phyloP scores from a whole-genome alignment of 2,888 invertebrate genomes.

The Dyspetes luteomarginatus region DNA sequence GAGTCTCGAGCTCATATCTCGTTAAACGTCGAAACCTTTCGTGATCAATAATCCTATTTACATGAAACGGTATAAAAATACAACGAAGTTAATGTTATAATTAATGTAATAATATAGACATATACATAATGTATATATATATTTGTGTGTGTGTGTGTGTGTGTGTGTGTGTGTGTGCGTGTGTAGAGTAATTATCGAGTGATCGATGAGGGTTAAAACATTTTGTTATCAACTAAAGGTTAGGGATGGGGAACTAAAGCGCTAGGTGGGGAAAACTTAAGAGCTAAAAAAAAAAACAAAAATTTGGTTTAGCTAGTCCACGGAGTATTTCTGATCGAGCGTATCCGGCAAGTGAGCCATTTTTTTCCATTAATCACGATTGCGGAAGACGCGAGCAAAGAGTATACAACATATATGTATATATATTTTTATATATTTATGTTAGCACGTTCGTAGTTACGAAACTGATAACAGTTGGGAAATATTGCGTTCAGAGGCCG shows the following conservation, averaged over 20 bases:
- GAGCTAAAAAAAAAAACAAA: slow-evolving; percentile 25
- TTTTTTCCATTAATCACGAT: slow-evolving; percentile 4
- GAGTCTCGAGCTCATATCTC: slow-evolving; percentile 36
- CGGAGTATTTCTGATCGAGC: slow-evolving; percentile 49
- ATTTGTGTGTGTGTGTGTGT: slow-evolving; percentile 3
- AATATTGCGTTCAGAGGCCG: slow-evolving; percentile 49
- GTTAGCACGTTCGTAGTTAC: slow-evolving; percentile 20
- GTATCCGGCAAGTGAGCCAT: not conserved
- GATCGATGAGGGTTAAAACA: slow-evolving; percentile 32
- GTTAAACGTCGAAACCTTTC: slow-evolving; percentile 21
- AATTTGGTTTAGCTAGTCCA: slow-evolving; percentile 57
- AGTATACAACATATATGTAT: too few species aligned
- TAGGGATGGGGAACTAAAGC: slow-evolving; percentile 34
- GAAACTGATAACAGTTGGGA: slow-evolving; percentile 32
- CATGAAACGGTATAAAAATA: slow-evolving; percentile 72
- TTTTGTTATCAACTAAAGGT: too few species aligned
- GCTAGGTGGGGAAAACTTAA: slow-evolving; percentile 35
- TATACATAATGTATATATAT: slow-evolving; percentile 1
- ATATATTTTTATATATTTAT: too few species aligned
- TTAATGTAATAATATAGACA: slow-evolving; percentile 48
- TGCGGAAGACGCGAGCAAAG: slow-evolving; percentile 20
- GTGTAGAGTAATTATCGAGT: slow-evolving; percentile 27
- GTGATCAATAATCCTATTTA: slow-evolving; percentile 63
- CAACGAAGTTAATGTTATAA: slow-evolving; percentile 70
- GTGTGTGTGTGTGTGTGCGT: slow-evolving; percentile 12